Evolutionary conservation across 2,113 vertebrate genomes (phyloP), one percentile per base, ranked within the genome.

Genomic region (Anser brachyrhynchus): DNA sequence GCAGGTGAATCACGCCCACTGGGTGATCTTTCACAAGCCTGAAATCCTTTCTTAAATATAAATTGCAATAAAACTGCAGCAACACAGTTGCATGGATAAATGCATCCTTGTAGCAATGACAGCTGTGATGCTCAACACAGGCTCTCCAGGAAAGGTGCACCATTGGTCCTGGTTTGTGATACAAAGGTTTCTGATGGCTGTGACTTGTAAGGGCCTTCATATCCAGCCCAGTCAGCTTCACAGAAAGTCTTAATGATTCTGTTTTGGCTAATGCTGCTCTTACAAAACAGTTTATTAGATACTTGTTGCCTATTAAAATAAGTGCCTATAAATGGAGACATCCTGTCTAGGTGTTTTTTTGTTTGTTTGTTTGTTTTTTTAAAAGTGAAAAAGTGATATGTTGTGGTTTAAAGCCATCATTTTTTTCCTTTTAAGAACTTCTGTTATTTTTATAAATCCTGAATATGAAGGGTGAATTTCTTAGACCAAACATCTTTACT

Each of bases 101-200:
- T 0, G 2, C 3, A 16, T 57, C 7, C 35, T 67, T 3, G 1
- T 9, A 28, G 35, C 18, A 59, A 1, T 3, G 46, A 1, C 1
- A n/a, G 18, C 20, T 43, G 13, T 52, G 33, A 9, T 41, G 29
- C 74, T 20, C 31, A 43, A 43, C 39, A 49, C 20, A 13, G 35
- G 44, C 52, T 52, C 41, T 61, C 7, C 22, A n/a, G 44, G 13
- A 10, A 57, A 35, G 11, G 25, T 28, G 33, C 21, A 20, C 23
- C 8, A 1, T 1, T 11, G 41, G 3, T 39, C 31, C 13, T 52
- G 35, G 26, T 13, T 61, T 71, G 28, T 66, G 51, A 10, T 28
- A 7, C 0, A 1, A 2, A 44, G 31, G 19, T 39, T 44, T 52
- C 12, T n/a, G 39, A 15, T 17, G 33, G 29, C 46, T 72, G 23